Conservation (phyloP, 1,140 invertebrate species). For the Chionoecetes opilio region DNA sequence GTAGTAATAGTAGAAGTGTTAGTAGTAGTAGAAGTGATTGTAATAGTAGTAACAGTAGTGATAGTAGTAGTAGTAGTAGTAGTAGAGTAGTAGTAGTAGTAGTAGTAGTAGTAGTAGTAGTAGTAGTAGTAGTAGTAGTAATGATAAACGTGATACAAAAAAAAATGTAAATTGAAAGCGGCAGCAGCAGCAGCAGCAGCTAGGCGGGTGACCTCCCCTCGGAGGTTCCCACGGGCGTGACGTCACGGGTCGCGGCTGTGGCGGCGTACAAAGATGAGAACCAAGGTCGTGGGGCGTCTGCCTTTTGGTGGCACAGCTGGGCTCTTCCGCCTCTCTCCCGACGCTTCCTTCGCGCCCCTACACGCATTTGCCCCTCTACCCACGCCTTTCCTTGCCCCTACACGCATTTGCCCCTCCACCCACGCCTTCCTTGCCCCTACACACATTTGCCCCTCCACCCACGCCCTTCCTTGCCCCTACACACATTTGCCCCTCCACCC, state of each 20-base stretch:
- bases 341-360: background rate
- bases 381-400: background rate
- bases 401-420: background rate
- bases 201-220: background rate
- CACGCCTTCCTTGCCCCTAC: background rate
- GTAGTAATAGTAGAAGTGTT: background rate
- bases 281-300: constrained; percentile 36
- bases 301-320: background rate
- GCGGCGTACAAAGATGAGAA: constrained; percentile 37
- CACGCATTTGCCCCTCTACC: background rate
- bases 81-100: background rate
- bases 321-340: background rate
- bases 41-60: too few relatives aligned
- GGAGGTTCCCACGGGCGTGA: constrained; percentile 43
- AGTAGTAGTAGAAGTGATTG: background rate
- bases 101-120: background rate
- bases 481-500: background rate
- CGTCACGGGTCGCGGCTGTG: constrained; percentile 39
- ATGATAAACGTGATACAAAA: too few relatives aligned
- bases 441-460: background rate
- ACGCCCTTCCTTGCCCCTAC: background rate
- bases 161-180: too few relatives aligned
- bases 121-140: background rate
- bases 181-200: background rate
- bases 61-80: background rate